Evolutionary conservation across 2,113 vertebrate genomes (phyloP), one percentile per base, ranked within the genome.

Genomic region (Equus quagga): DNA sequence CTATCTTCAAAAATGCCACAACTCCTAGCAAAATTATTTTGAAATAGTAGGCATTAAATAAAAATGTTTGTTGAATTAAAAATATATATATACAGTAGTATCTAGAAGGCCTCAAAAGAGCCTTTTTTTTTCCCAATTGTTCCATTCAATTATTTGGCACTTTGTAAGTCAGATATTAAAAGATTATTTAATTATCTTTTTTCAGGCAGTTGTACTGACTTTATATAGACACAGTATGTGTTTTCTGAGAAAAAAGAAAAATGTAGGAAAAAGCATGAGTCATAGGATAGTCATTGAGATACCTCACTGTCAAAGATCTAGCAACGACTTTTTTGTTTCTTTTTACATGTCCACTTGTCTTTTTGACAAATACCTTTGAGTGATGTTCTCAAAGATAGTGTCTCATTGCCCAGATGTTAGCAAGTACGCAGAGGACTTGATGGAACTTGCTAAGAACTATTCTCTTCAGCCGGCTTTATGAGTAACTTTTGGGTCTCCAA

Each of bases 131-230:
- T 56, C 17, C 2, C 2, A 24, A 49, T 60, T 41, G 46, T 3
- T 46, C 36, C 26, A 14, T 23, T 24, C 41, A 62, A 24, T 51
- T 80, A 51, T 41, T 88, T 81, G 84, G 41, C 46, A 72, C 6
- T n/a, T 54, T 88, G 24, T 60, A 88, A 81, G 41, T 31, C 10
- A 72, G 72, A 62, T 51, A 62, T n/a, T 60, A 94, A 60, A 60
- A 94, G 23, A 80, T 80, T 49, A 62, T 49, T 94, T 88, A 87
- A 70, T 69, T 88, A 80, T 67, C 31, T 84, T 62, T 70, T 88
- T 70, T 81, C 41, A 72, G 8, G 21, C 41, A 80, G 54, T 72
- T 72, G 9, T 33, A 31, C 84, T 70, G 41, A 94, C 6, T 70
- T 80, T 80, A 49, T 65, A 33, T 41, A 85, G n/a, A 46, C 76